Evolutionary conservation across 2,113 vertebrate genomes (phyloP).

Genomic region (Pelvicachromis taeniatus): DNA sequence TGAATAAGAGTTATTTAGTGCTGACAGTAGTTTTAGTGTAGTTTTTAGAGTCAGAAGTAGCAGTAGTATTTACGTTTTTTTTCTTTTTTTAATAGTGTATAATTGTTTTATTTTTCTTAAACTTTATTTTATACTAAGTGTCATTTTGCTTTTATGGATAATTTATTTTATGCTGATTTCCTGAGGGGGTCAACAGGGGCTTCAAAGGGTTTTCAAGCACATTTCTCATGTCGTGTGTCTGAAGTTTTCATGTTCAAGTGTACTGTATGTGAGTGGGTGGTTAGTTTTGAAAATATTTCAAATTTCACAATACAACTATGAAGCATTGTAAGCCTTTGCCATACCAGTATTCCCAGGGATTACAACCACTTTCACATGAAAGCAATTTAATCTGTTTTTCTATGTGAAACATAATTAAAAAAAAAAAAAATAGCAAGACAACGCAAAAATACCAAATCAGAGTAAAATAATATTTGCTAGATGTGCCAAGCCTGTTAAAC

Average conservation of each 20-base stretch:
- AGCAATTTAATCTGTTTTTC: constrained; percentile 40
- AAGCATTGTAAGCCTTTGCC: constrained; percentile 37
- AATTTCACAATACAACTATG: constrained; percentile 39
- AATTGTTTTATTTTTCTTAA: constrained; percentile 28
- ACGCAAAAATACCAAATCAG: constrained; percentile 55
- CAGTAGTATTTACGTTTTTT: constrained; percentile 32
- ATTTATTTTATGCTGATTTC: constrained; percentile 49
- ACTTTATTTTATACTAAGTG: constrained; percentile 36
- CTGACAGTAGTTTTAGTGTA: constrained; percentile 53
- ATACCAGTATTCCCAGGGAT: constrained; percentile 54
- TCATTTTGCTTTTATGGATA: constrained; percentile 48
- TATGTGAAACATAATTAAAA: constrained; percentile 6
- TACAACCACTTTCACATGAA: constrained; percentile 34
- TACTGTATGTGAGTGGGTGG: constrained; percentile 59
- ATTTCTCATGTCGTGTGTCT: constrained; percentile 66
- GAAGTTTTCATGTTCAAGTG: constrained; percentile 60
- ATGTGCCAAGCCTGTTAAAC: constrained; percentile 65
- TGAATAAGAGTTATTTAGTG: constrained; percentile 48
- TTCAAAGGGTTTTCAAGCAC: constrained; percentile 73
- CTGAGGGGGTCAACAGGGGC: constrained; percentile 58
- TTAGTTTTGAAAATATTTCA: constrained; percentile 46
- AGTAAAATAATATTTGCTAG: constrained; percentile 50
- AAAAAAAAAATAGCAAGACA: constrained; percentile 8
- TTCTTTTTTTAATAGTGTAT: constrained; percentile 8
- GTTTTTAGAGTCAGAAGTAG: constrained; percentile 55